Percentiles rank a stretch among this genome's conserved stretches.
phyloP scores from a whole-genome alignment of 2,888 invertebrate species.

The Drosophila antonietae region DNA sequence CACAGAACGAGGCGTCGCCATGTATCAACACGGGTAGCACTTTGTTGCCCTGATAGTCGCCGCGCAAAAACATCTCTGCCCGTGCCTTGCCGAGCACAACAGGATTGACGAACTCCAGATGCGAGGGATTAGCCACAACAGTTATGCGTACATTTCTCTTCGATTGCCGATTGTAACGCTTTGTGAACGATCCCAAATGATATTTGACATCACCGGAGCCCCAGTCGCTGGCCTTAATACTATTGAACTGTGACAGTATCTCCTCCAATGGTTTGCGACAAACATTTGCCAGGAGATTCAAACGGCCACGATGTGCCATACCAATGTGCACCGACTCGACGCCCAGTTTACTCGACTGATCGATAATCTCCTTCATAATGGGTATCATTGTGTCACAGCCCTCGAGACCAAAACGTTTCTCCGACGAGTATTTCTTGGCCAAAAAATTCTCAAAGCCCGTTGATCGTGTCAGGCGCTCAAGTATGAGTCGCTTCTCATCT shows the following conservation, averaged over 20 bases:
- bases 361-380: conserved; percentile 98
- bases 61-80: conserved; percentile 93
- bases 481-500: conserved; percentile 95
- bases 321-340: conserved; percentile 98
- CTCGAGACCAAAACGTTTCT: conserved; percentile 99
- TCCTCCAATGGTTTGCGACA: conserved; percentile 94
- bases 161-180: conserved; percentile 90
- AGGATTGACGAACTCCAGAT: conserved; percentile 94
- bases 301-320: conserved; percentile 92
- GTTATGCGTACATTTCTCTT: conserved; percentile 91
- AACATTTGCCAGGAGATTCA: conserved; percentile 94
- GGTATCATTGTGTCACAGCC: conserved; percentile 99
- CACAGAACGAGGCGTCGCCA: conserved; percentile 88
- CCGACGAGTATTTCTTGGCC: conserved; percentile 98
- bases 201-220: conserved; percentile 97
- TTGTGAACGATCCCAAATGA: conserved; percentile 93
- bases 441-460: conserved; percentile 98
- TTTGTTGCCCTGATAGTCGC: conserved; percentile 89
- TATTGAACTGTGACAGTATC: conserved; percentile 95
- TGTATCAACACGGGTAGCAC: conserved; percentile 88
- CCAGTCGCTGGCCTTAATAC: conserved; percentile 90
- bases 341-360: conserved; percentile 95
- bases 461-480: conserved; percentile 96
- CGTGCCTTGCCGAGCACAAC: conserved; percentile 93
- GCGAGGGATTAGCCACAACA: conserved; percentile 96